Conservation (phyloP, 2,113 vertebrate genomes). For the Hiodon tergisus region DNA sequence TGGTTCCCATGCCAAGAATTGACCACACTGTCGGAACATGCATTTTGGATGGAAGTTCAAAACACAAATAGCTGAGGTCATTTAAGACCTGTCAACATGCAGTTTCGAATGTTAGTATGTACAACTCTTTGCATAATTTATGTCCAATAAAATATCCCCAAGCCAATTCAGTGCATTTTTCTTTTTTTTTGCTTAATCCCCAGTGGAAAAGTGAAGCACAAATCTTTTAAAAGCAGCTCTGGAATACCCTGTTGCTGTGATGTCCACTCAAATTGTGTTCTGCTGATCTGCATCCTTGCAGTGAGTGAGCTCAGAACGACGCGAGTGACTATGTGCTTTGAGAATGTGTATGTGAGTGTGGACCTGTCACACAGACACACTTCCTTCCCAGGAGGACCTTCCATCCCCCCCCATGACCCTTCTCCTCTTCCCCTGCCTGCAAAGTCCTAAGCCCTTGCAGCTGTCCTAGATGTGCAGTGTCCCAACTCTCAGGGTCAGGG, state of each 20-base stretch:
- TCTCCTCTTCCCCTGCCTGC: not conserved
- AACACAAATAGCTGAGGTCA: not conserved
- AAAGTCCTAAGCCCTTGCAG: not conserved
- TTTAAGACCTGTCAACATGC: not conserved
- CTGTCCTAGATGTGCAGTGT: not conserved
- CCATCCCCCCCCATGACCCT: not conserved
- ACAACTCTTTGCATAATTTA: not conserved
- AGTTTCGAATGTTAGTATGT: not conserved
- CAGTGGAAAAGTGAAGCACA: not conserved
- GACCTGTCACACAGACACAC: not conserved
- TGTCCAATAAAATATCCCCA: not conserved
- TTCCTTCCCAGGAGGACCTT: not conserved
- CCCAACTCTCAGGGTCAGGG: not conserved
- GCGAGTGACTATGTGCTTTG: conserved; percentile 1
- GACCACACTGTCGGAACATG: not conserved
- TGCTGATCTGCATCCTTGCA: not conserved
- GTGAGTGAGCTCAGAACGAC: not conserved
- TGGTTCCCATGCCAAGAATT: conserved; percentile 2
- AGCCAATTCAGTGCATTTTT: too few relatives aligned
- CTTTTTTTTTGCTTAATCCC: not conserved
- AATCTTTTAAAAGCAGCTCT: not conserved
- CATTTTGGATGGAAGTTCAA: not conserved
- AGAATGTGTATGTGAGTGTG: conserved; percentile 17
- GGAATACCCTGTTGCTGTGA: not conserved
- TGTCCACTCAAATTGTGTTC: not conserved